Evolutionary conservation across 2,113 vertebrate species (phyloP), one percentile per base, ranked within the genome.

Genomic region (Chloropsis cyanopogon): DNA sequence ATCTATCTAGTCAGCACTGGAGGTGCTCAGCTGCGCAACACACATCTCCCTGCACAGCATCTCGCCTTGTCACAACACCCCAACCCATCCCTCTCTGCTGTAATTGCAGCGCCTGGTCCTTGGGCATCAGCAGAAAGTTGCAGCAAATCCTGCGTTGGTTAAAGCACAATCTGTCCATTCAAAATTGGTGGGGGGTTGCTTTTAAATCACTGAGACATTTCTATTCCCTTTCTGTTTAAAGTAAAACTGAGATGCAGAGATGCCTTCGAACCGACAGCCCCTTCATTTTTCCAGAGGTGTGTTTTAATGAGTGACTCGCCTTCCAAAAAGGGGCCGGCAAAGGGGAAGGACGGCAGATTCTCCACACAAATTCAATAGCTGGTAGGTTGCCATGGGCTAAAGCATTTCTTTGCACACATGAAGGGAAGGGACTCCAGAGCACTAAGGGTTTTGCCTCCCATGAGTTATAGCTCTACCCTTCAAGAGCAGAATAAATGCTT

Each of bases 391-490:
- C 92, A 95, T 93, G 94, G 93, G 93, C 88, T 96, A 88, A 95
- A 96, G 94, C 72, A 95, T 96, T 96, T 94, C 91, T 92, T 91
- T 96, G 95, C 93, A 95, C 95, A 93, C 92, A 96, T 96, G 94
- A 97, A 93, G 95, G 86, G 83, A 95, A 94, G 85, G 92, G 88
- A 96, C 92, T 96, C 92, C 69, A 89, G 95, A 92, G 93, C 94
- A 91, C 88, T 95, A 73, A 92, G 95, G 95, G 96, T 95, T 96
- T 96, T 96, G 96, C 93, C 86, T 97, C 93, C 94, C 94, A 89
- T 95, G 93, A 97, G 96, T 96, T 97, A 97, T 97, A 94, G 93
- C 95, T 97, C 88, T 96, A 95, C 93, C 96, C 93, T 96, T 97
- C 94, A 94, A 95, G 96, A 95, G 84, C 92, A 75, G 96, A 96